phyloP scores from a whole-genome alignment of 2,797 vertebrate species.

The Pangasius djambal region DNA sequence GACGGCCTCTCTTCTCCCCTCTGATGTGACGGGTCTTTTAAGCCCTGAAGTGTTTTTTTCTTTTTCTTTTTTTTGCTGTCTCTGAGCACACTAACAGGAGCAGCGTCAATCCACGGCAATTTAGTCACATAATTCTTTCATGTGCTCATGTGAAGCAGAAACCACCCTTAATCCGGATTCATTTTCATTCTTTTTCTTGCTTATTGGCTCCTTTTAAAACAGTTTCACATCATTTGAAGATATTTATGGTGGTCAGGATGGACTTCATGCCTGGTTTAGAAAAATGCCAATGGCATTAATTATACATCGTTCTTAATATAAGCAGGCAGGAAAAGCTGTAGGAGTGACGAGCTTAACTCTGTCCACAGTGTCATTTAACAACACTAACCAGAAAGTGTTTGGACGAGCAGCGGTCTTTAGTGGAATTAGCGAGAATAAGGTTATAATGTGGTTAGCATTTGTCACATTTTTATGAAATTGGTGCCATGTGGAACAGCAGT shows the following conservation, averaged over 20 bases:
- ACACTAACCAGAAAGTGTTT: constrained; percentile 20
- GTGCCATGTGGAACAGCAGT: constrained; percentile 10
- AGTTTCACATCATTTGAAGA: not conserved
- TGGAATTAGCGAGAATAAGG: constrained; percentile 19
- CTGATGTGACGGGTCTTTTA: constrained; percentile 45
- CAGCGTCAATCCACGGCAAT: constrained; percentile 8
- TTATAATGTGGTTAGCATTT: constrained; percentile 25
- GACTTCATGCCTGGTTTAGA: constrained; percentile 26
- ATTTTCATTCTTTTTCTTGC: constrained; percentile 2
- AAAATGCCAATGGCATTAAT: not conserved
- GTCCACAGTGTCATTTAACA: constrained; percentile 15
- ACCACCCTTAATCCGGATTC: constrained; percentile 33
- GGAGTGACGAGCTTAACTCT: constrained; percentile 21
- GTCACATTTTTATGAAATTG: constrained; percentile 23
- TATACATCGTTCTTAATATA: not conserved
- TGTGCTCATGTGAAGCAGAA: constrained; percentile 32
- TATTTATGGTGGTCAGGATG: constrained; percentile 31
- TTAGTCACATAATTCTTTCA: constrained; percentile 38
- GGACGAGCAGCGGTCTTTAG: constrained; percentile 12
- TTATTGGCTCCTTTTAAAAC: not conserved
- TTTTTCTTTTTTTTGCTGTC: not conserved
- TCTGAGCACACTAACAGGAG: constrained; percentile 14
- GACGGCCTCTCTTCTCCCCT: constrained; percentile 18
- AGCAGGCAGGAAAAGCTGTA: not conserved
- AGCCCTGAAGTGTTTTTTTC: constrained; percentile 22